Conservation (phyloP, 2,113 vertebrate genomes). For the Sphyrna mokarran region DNA sequence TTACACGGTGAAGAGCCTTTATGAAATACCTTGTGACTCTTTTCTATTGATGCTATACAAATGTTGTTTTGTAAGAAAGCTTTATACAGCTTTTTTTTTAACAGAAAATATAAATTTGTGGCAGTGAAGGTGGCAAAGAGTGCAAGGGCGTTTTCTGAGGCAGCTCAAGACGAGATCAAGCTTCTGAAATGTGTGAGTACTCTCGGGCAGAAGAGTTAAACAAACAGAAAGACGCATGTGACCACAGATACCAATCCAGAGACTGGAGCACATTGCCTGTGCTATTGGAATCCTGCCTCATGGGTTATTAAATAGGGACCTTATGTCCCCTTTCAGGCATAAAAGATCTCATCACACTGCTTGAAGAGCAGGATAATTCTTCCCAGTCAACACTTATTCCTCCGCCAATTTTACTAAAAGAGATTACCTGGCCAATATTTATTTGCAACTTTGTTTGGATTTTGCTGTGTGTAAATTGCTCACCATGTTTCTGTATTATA, state of each 20-base stretch:
- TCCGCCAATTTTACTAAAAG: background rate
- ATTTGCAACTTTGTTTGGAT: background rate
- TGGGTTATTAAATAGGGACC: background rate
- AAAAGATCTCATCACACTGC: background rate
- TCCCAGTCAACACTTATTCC: background rate
- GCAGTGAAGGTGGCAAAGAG: constrained; percentile 76
- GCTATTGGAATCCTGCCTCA: background rate
- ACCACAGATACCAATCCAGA: background rate
- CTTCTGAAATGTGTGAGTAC: constrained; percentile 66
- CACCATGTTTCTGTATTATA: background rate
- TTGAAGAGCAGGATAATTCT: background rate
- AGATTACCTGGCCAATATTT: background rate
- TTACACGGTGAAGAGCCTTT: background rate
- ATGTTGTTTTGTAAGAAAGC: background rate
- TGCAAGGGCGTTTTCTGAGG: constrained; percentile 61
- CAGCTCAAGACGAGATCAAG: constrained; percentile 65
- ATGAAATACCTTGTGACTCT: background rate
- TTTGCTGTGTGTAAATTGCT: background rate
- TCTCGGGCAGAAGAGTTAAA: background rate
- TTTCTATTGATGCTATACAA: background rate
- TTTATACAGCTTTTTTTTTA: background rate
- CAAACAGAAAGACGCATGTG: background rate
- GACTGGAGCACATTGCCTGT: background rate
- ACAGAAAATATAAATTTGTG: constrained; percentile 57
- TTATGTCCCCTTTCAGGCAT: background rate